Evolutionary conservation across 2,888 invertebrate genomes (phyloP).

Genomic region (Selenia dentaria): DNA sequence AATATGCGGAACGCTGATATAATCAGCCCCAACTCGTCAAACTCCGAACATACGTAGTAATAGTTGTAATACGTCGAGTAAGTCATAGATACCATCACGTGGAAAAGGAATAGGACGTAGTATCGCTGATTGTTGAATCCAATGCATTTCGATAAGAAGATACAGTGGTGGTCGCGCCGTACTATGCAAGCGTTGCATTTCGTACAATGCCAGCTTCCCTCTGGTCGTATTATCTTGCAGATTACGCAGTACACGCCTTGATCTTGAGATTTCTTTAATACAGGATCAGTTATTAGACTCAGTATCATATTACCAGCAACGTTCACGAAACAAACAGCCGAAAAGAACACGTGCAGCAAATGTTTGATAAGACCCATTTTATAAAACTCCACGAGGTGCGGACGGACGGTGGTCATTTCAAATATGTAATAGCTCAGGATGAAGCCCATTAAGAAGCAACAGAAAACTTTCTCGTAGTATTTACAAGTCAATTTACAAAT

Average conservation of each 20-base stretch:
- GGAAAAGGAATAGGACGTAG: conserved; percentile 89
- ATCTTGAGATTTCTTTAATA: conserved; percentile 31
- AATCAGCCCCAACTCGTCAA: conserved; percentile 41
- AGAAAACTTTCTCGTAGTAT: conserved; percentile 39
- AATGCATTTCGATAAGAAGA: conserved; percentile 93
- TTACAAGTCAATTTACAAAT: conserved; percentile 8
- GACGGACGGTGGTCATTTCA: conserved; percentile 54
- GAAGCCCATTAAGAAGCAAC: conserved; percentile 43
- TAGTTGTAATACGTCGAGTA: conserved; percentile 88
- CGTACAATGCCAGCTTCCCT: conserved; percentile 93
- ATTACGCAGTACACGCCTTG: conserved; percentile 85
- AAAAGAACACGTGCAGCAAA: conserved; percentile 43
- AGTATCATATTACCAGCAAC: conserved; percentile 61
- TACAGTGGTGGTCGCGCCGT: conserved; percentile 93
- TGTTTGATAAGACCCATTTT: conserved; percentile 43
- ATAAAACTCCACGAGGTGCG: conserved; percentile 42
- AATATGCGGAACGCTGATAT: conserved; percentile 44
- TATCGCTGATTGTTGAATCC: conserved; percentile 93
- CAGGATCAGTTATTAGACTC: conserved; percentile 52
- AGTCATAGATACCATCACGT: conserved; percentile 87
- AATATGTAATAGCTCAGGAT: conserved; percentile 56
- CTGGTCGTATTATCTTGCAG: conserved; percentile 89
- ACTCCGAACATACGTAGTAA: conserved; percentile 81
- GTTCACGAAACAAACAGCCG: conserved; percentile 56
- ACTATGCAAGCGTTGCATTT: conserved; percentile 91